phyloP scores from a whole-genome alignment of 2,888 invertebrate genomes.

The Diplolepis rosae region DNA sequence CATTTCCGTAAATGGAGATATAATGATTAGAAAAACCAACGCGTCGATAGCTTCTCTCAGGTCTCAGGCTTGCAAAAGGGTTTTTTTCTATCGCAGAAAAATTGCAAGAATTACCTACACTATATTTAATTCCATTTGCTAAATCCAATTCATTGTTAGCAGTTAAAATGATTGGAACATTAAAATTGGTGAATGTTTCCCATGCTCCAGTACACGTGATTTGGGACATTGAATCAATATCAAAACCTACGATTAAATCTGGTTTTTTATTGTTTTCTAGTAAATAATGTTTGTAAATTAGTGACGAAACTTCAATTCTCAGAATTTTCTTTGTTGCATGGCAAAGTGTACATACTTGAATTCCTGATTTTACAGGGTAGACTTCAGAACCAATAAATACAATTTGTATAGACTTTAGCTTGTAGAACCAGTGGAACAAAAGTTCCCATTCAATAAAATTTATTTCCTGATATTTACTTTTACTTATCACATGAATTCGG shows the following conservation, averaged over 20 bases:
- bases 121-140: too few relatives aligned
- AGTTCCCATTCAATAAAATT: slow-evolving; percentile 7
- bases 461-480: neutral
- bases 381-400: slow-evolving; percentile 64
- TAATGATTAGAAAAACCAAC: too few relatives aligned
- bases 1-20: too few relatives aligned
- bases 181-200: too few relatives aligned
- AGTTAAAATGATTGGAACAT: slow-evolving; percentile 62
- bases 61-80: slow-evolving; percentile 62
- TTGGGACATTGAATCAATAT: slow-evolving; percentile 56
- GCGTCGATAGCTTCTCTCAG: slow-evolving; percentile 65
- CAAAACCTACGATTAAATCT: slow-evolving; percentile 61
- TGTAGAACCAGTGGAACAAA: slow-evolving; percentile 16
- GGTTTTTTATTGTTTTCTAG: slow-evolving; percentile 48
- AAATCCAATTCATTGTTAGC: slow-evolving; percentile 58
- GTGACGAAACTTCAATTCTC: slow-evolving; percentile 41
- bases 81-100: slow-evolving; percentile 50
- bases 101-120: too few relatives aligned
- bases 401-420: slow-evolving; percentile 40
- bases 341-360: neutral
- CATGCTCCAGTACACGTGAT: too few relatives aligned
- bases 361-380: neutral
- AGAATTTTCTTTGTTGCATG: slow-evolving; percentile 41
- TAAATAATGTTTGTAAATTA: slow-evolving; percentile 56
- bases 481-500: neutral